Evolutionary conservation across 2,113 vertebrate genomes (phyloP), one percentile per base, ranked within the genome.

Genomic region (Zosterops japonicus): DNA sequence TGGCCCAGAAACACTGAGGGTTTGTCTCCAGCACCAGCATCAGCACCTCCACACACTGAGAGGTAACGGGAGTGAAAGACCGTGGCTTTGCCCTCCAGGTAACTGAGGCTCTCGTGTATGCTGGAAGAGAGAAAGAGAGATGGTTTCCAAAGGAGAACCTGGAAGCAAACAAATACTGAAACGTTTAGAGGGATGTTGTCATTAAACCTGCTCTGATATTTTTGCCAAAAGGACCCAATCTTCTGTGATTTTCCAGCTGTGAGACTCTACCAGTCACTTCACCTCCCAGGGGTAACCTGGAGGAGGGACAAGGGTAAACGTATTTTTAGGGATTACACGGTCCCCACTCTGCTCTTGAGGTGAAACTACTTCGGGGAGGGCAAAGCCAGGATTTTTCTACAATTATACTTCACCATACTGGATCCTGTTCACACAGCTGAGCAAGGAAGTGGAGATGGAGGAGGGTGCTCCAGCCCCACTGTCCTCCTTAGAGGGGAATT

Each of bases 51-150:
- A 75, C 97, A 95, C 1, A 74, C 95, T 2, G 93, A 95, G 33
- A 98, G 96, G 90, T 96, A 98, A 53, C 13, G 22, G 68, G 98
- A 94, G 76, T 98, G 98, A 72, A 98, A 98, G 65, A 98, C 97
- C 0, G 98, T 98, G 65, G 98, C 97, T 82, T 93, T 98, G 60
- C 97, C 97, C 79, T 98, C 97, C 83, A 98, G 11, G 95, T 98
- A 98, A 67, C 97, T 95, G 11, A 95, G 90, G 69, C 98, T 98
- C 81, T 97, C 61, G 4, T 98, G 97, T 69, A 98, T 97, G 52
- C 98, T 98, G 96, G 36, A 94, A 96, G 79, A 95, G 70, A 94
- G 75, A 83, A 94, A 57, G 12, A 80, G 33, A 89, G 60, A 14
- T 36, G 33, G 35, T 92, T 93, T 72, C 44, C 80, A 82, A 90